These are phyloP conservation scores for Drosophila fulvimacula DNA, from an alignment of 2,888 invertebrate genomes.

Conservation along the genomic window DNA sequence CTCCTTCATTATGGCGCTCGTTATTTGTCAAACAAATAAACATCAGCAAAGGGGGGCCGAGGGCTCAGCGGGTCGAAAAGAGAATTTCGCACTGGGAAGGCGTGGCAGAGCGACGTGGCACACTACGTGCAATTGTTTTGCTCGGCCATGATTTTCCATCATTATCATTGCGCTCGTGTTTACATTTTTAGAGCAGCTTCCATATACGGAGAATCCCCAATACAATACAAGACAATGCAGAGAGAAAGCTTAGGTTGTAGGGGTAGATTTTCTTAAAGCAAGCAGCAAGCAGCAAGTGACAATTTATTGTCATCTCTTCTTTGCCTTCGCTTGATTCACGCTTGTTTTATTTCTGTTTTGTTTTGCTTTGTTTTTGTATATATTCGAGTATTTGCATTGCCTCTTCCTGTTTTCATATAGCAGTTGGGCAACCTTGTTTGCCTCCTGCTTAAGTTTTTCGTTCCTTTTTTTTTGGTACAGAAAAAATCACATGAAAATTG, in stretches of 20 bases:
- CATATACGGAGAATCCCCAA: conserved; percentile 31
- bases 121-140: conserved; percentile 74
- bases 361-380: conserved; percentile 46
- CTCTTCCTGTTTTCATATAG: conserved; percentile 49
- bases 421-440: conserved; percentile 50
- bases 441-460: conserved; percentile 30
- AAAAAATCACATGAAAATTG: conserved; percentile 73
- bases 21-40: conserved; percentile 82
- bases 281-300: conserved; percentile 59
- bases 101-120: conserved; percentile 39
- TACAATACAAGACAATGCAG: conserved; percentile 10
- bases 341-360: conserved; percentile 47
- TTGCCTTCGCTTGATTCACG: conserved; percentile 53
- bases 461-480: conserved; percentile 6
- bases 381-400: conserved; percentile 71
- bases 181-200: conserved; percentile 65
- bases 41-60: conserved; percentile 30
- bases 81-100: conserved; percentile 19
- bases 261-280: conserved; percentile 6
- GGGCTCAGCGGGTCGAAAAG: background rate
- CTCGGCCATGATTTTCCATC: conserved; percentile 75
- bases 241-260: background rate
- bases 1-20: conserved; percentile 81
- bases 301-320: conserved; percentile 78
- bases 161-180: conserved; percentile 75